Percentiles rank a stretch among this genome's conserved stretches.
Conservation (phyloP, 2,888 invertebrate species). For the Pimpla rufipes region DNA sequence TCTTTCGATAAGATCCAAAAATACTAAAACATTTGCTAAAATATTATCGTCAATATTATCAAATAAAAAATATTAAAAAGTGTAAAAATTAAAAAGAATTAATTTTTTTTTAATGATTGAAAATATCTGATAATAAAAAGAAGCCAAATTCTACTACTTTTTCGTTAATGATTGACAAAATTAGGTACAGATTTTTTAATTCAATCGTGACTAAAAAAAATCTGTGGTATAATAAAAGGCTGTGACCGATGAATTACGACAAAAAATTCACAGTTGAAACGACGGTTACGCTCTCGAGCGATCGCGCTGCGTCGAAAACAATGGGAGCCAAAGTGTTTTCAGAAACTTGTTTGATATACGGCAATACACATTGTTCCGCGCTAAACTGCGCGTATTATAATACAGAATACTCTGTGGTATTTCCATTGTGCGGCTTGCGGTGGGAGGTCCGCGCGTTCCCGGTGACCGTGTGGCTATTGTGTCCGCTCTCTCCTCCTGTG, state of each 20-base stretch:
- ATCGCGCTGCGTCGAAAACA: not conserved
- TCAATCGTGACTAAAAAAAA: too few relatives aligned
- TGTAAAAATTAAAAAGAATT: too few relatives aligned
- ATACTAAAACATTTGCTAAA: too few relatives aligned
- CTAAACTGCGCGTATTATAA: constrained; percentile 44
- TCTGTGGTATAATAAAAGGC: too few relatives aligned
- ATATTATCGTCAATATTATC: too few relatives aligned
- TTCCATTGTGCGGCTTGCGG: constrained; percentile 79
- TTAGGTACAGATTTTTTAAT: too few relatives aligned
- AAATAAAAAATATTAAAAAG: too few relatives aligned
- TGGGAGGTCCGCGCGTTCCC: constrained; percentile 74
- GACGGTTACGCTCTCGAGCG: constrained; percentile 8
- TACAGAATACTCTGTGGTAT: constrained; percentile 75
- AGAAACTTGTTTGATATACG: constrained; percentile 28
- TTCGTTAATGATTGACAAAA: too few relatives aligned
- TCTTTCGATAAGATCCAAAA: too few relatives aligned
- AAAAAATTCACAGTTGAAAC: not conserved
- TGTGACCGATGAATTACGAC: not conserved
- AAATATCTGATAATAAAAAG: too few relatives aligned
- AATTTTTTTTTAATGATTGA: too few relatives aligned
- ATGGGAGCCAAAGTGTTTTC: constrained; percentile 21
- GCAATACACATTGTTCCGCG: constrained; percentile 17
- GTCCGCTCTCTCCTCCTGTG: constrained; percentile 47
- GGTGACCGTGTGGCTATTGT: constrained; percentile 73
- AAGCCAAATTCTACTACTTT: too few relatives aligned